Evolutionary conservation across 2,888 invertebrate species (phyloP), one percentile per base, ranked within the genome.

Genomic region (Ernsta delagoae): DNA sequence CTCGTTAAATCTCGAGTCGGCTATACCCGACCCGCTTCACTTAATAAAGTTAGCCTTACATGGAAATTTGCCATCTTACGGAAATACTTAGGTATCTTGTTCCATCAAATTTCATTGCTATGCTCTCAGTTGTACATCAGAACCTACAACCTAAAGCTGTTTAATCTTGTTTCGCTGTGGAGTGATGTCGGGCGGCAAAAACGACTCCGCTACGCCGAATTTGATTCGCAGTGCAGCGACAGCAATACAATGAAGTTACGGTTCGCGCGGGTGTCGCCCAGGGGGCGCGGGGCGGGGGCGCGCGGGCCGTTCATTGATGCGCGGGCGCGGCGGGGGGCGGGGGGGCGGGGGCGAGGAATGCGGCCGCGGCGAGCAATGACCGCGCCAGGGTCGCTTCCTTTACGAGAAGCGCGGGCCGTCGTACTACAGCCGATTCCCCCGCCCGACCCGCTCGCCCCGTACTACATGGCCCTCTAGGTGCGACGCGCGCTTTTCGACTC

Each of bases 281-380:
- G 39, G 61, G 61, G 83, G 83, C 79, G 85, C 83, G 82, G 36
- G 24, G 82, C 83, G 80, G 84, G 84, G 85, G 88, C 84, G 89
- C 87, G 87, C 85, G 87, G 87, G 90, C 83, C 89, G 90, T 92
- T 92, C 92, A 92, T 92, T 92, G 92, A 92, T 92, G 92, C 88
- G 85, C 89, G 86, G 87, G 90, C 90, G 89, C 88, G 82, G 83
- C 77, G 80, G 24, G 1, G 24, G 24, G 24, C 24, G 1, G 24
- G 24, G 24, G 24, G 24, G 24, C 24, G 24, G 24, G 24, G 24
- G 24, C 24, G 24, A 24, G 24, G 24, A 24, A 24, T 24, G 24
- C 24, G 24, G 24, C 24, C 24, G 24, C 24, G 24, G 24, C 24
- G 24, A 24, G 24, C 24, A 24, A 24, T 24, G 24, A 24, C 24